Evolutionary conservation across 2,797 vertebrate species (phyloP).

Genomic region (Uromys caudimaculatus): DNA sequence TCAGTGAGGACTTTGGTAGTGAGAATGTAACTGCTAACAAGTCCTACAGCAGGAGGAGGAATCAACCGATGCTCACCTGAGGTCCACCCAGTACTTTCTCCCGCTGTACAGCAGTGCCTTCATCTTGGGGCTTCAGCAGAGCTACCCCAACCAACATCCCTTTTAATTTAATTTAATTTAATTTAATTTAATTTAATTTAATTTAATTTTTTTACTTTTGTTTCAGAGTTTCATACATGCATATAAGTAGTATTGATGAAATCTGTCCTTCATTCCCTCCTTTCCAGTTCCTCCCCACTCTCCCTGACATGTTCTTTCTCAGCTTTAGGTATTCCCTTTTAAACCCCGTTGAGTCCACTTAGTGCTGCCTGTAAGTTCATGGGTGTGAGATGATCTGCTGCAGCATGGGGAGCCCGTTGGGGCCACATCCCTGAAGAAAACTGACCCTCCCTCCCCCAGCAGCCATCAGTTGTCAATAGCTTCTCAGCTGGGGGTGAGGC

Average conservation of each 20-base stretch:
- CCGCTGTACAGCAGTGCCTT: background rate
- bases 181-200: background rate
- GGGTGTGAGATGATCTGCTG: too few species aligned
- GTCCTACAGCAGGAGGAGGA: background rate
- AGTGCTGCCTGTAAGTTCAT: background rate
- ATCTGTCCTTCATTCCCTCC: background rate
- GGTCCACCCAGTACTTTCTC: too few species aligned
- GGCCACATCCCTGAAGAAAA: background rate
- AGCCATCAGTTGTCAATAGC: background rate
- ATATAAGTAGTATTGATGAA: background rate
- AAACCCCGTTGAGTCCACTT: too few species aligned
- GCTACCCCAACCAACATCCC: background rate
- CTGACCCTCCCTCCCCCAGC: background rate
- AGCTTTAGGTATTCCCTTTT: background rate
- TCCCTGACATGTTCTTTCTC: background rate
- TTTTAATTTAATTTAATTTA: background rate
- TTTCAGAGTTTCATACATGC: background rate
- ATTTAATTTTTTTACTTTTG: background rate
- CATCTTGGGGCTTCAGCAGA: rapidly evolving
- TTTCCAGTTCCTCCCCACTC: background rate
- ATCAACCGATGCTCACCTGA: background rate
- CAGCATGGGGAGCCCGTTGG: background rate
- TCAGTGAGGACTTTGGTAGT: too few species aligned
- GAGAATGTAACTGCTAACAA: background rate
- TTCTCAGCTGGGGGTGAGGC: background rate